Evolutionary conservation across 2,888 invertebrate genomes (phyloP).

Genomic region (Kuschelorhynchus macadamiae): DNA sequence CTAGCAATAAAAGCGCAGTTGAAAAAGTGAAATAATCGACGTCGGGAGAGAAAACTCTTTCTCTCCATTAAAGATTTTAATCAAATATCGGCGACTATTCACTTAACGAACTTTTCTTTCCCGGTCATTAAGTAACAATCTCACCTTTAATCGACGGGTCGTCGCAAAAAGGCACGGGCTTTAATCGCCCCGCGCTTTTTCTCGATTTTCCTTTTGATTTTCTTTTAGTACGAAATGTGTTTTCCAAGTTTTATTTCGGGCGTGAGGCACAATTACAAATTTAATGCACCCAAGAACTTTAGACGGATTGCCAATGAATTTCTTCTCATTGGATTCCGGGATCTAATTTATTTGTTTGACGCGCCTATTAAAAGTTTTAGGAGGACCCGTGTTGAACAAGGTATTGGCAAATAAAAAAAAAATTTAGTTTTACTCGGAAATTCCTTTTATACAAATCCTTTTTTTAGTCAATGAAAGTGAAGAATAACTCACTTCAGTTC

Average conservation of each 20-base stretch:
- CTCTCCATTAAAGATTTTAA: constrained; percentile 37
- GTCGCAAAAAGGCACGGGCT: constrained; percentile 33
- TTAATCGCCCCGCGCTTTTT: constrained; percentile 37
- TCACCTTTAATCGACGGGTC: constrained; percentile 47
- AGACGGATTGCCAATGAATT: constrained; percentile 39
- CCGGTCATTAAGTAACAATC: constrained; percentile 51
- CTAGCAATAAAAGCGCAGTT: too few species aligned
- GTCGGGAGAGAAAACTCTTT: constrained; percentile 23
- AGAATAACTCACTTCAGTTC: too few species aligned
- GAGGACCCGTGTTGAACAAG: too few species aligned
- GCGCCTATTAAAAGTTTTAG: background rate
- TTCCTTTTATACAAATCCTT: too few species aligned
- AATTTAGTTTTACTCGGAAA: too few species aligned
- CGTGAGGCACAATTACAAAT: constrained; percentile 42
- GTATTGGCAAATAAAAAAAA: too few species aligned
- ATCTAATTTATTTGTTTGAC: constrained; percentile 29
- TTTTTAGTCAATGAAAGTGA: too few species aligned
- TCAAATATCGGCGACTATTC: constrained; percentile 49
- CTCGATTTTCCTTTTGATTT: constrained; percentile 37
- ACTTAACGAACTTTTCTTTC: constrained; percentile 52
- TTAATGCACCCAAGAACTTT: constrained; percentile 42
- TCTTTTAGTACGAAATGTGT: constrained; percentile 39
- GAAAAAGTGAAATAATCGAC: too few species aligned
- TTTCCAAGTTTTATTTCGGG: constrained; percentile 40
- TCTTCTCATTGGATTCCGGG: constrained; percentile 16